A percentile compares a stretch with the other conserved stretches of the same genome.
Conservation (phyloP, 2,113 vertebrate species). For the Corydoras sp. region DNA sequence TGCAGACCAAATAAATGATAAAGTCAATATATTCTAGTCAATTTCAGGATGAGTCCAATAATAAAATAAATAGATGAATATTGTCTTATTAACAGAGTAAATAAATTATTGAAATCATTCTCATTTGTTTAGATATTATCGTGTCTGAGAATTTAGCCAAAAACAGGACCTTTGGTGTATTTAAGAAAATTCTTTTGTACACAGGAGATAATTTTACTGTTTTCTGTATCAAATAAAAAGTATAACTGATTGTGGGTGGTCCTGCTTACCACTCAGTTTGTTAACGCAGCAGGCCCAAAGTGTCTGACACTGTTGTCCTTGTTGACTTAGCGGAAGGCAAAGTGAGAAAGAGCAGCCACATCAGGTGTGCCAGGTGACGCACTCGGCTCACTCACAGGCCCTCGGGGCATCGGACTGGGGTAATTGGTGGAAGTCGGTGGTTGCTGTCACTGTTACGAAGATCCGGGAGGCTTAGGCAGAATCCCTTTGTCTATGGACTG, state of each 20-base stretch:
- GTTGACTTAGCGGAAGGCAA: constrained; percentile 22
- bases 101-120: not conserved
- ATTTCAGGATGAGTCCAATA: no score
- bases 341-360: constrained; percentile 28
- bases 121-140: not conserved
- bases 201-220: constrained; percentile 1
- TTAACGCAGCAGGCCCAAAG: constrained; percentile 42
- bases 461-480: constrained; percentile 50
- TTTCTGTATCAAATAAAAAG: constrained; percentile 7
- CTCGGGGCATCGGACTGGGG: constrained; percentile 36
- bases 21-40: no score
- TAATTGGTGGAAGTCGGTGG: constrained; percentile 53
- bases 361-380: constrained; percentile 41
- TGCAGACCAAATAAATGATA: no score
- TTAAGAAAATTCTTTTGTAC: not conserved
- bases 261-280: constrained; percentile 49
- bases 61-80: no score
- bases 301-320: constrained; percentile 27
- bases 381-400: constrained; percentile 26
- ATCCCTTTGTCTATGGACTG: constrained; percentile 48
- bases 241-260: constrained; percentile 33
- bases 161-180: not conserved
- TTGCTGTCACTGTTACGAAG: constrained; percentile 51
- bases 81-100: no score
- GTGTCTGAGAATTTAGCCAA: not conserved